Evolutionary conservation across 2,113 vertebrate genomes (phyloP), one percentile per base, ranked within the genome.

Genomic region (Columbina picui): DNA sequence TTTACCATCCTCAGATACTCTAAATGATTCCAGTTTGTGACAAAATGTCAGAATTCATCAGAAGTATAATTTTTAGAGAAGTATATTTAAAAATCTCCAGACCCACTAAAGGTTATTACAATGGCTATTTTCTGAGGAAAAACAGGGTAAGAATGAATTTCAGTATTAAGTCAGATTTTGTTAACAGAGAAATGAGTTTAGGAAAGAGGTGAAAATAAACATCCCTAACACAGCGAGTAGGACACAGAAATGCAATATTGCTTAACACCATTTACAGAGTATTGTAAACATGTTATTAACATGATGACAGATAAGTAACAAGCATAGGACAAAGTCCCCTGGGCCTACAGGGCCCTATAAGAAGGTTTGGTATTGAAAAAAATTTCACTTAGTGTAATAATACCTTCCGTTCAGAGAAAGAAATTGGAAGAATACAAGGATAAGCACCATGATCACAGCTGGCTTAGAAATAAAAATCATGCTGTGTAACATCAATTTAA

Each of bases 21-120:
- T 84, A 50, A 89, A 92, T 89, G 3, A 82, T 50, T 94, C 71
- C 56, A 94, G 43, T 41, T 81, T 82, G 32, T 95, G 93, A 88
- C 53, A 95, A 96, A 93, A 95, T 86, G 81, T 73, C 86, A 95
- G 74, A 91, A 94, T 39, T 18, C 41, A 76, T 90, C 45, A 94
- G 68, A 90, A 91, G 34, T 19, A 50, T 41, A 83, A 88, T 67
- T 92, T 73, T 65, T 77, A 85, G 14, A 84, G 73, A 86, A 68
- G n/a, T 53, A 36, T 36, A 55, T 69, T 95, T 95, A 14, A 74
- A 84, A 90, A 91, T 49, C 53, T 86, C 85, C 45, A 91, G 50
- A 90, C 30, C 8, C 32, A 60, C 34, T 69, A 65, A 27, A 68
- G 41, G 14, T 65, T 90, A 74, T 52, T 78, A 38, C 55, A 92